phyloP scores from a whole-genome alignment of 2,113 vertebrate genomes.

The Peromyscus polionotus region DNA sequence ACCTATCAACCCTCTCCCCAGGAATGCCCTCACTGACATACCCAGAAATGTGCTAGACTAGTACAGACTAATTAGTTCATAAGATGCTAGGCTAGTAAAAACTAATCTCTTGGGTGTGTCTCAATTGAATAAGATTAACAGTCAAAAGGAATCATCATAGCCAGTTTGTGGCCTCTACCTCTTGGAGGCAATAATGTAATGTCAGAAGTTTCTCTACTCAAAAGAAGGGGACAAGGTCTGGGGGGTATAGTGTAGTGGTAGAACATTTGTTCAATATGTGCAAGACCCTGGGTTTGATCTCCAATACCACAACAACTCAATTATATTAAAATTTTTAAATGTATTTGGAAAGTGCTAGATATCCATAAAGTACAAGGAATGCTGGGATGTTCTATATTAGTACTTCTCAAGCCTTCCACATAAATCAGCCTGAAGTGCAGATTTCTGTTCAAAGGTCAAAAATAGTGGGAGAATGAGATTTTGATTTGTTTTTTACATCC shows the following conservation, averaged over 20 bases:
- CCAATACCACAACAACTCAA: neutral
- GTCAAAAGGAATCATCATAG: neutral
- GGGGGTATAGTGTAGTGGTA: neutral
- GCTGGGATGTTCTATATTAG: neutral
- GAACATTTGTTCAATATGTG: neutral
- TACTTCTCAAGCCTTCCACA: neutral
- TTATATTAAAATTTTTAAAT: neutral
- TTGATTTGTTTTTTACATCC: neutral
- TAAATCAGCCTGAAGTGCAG: slow-evolving; percentile 9
- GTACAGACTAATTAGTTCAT: neutral
- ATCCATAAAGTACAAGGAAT: neutral
- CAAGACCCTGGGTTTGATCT: no score
- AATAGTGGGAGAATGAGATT: neutral
- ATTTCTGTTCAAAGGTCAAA: neutral
- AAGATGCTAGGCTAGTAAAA: neutral
- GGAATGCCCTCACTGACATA: neutral
- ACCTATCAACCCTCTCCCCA: neutral
- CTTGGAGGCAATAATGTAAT: slow-evolving; percentile 26
- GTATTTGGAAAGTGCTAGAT: slow-evolving; percentile 15
- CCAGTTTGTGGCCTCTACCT: neutral
- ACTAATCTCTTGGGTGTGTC: neutral
- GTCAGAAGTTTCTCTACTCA: neutral
- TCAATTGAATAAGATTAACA: neutral
- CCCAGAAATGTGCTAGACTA: neutral
- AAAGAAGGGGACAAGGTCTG: neutral